Percentiles rank a stretch among this genome's conserved stretches.
Evolutionary conservation across 2,888 invertebrate species (phyloP).

Genomic region (Meiosimyza decipiens): DNA sequence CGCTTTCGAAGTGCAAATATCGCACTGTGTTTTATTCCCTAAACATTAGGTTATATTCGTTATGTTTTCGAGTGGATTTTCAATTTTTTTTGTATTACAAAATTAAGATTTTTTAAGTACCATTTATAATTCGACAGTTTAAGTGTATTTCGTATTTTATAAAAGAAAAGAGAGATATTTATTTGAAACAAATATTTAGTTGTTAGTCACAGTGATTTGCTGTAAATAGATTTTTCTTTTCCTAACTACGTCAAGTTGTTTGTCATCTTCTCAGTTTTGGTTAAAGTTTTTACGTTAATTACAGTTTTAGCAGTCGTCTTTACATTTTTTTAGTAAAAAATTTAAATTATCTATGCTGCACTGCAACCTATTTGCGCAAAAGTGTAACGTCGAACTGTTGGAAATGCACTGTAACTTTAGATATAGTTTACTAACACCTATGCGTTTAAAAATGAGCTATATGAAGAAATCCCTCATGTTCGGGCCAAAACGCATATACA

Average conservation of each 20-base stretch:
- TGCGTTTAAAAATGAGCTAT: too few relatives aligned
- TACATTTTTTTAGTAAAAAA: not conserved
- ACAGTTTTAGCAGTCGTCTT: too few relatives aligned
- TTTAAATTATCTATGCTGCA: not conserved
- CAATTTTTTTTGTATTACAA: slow-evolving; percentile 40
- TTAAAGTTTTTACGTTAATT: too few relatives aligned
- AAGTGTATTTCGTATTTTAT: slow-evolving; percentile 32
- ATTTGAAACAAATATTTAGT: not conserved
- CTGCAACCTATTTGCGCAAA: slow-evolving; percentile 65
- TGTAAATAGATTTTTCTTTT: not conserved
- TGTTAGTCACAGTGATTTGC: slow-evolving; percentile 11
- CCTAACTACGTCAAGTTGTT: too few relatives aligned
- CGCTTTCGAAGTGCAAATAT: slow-evolving; percentile 82
- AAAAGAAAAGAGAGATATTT: slow-evolving; percentile 5
- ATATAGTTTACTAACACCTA: too few relatives aligned
- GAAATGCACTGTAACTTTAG: slow-evolving; percentile 29
- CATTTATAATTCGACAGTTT: slow-evolving; percentile 29
- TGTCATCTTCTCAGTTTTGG: too few relatives aligned
- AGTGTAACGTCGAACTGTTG: slow-evolving; percentile 51
- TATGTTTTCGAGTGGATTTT: slow-evolving; percentile 22
- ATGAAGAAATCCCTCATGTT: too few relatives aligned
- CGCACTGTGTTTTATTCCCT: slow-evolving; percentile 93
- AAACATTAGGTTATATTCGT: slow-evolving; percentile 51
- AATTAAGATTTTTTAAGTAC: slow-evolving; percentile 18
- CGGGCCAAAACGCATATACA: too few relatives aligned